A percentile compares a stretch with the other conserved stretches of the same genome.
phyloP scores from a whole-genome alignment of 2,888 invertebrate genomes.

The Idaea aversata region DNA sequence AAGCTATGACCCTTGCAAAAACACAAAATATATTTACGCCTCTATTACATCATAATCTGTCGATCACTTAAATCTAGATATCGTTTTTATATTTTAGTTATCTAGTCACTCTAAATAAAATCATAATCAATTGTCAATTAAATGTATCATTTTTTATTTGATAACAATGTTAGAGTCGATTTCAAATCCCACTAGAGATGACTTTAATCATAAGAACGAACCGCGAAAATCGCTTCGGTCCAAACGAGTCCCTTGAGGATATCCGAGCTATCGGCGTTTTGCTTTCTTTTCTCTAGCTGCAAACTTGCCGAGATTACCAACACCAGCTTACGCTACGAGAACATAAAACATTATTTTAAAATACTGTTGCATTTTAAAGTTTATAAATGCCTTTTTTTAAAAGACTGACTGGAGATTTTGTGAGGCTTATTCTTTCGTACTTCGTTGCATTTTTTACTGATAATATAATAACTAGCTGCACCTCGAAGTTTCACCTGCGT shows the following conservation, averaged over 20 bases:
- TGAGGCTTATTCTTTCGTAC: background rate
- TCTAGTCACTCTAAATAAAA: conserved; percentile 31
- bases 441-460: background rate
- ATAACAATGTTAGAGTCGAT: conserved; percentile 45
- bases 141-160: conserved; percentile 4
- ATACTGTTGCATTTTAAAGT: conserved; percentile 51
- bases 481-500: background rate
- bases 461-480: conserved; percentile 5
- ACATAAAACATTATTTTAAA: conserved; percentile 48
- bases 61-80: too few relatives aligned
- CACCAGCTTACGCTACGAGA: conserved; percentile 34
- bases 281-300: conserved; percentile 35
- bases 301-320: conserved; percentile 61
- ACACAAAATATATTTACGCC: too few relatives aligned
- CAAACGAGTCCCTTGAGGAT: conserved; percentile 70
- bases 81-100: conserved; percentile 39
- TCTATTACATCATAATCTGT: too few relatives aligned
- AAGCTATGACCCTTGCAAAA: too few relatives aligned
- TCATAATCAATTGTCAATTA: conserved; percentile 12
- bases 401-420: conserved; percentile 19
- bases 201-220: conserved; percentile 77
- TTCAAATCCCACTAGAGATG: conserved; percentile 66
- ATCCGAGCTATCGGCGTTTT: conserved; percentile 54
- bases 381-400: conserved; percentile 43
- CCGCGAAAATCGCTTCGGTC: conserved; percentile 71